Percentiles rank a stretch among this genome's conserved stretches.
These are phyloP conservation scores for Diploptera punctata DNA, from an alignment of 2,888 invertebrate genomes.

Conservation along the genomic window DNA sequence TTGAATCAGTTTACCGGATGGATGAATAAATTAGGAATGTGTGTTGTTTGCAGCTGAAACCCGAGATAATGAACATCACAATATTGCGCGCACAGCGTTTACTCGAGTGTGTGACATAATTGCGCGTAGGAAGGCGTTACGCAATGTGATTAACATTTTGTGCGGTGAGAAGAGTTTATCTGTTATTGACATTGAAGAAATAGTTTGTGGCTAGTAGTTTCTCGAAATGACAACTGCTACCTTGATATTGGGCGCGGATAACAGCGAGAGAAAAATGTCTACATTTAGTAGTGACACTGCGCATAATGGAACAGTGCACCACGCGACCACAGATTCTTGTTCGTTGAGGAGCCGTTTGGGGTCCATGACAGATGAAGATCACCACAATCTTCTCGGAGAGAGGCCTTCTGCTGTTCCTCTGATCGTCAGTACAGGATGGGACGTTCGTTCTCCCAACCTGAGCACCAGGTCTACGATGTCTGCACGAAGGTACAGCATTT, in stretches of 20 bases:
- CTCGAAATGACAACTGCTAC: neutral
- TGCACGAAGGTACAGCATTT: constrained; percentile 21
- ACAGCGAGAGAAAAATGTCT: neutral
- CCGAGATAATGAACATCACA: too few species aligned
- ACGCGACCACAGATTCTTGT: neutral
- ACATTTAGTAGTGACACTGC: neutral
- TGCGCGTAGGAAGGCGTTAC: too few species aligned
- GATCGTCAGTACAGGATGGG: neutral
- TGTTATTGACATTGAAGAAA: too few species aligned
- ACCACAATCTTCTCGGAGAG: neutral
- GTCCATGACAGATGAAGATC: constrained; percentile 12
- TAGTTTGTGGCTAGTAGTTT: too few species aligned
- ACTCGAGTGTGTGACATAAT: too few species aligned
- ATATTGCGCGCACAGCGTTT: too few species aligned
- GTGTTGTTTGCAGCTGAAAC: too few species aligned
- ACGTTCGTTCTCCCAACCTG: neutral
- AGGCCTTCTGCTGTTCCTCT: neutral
- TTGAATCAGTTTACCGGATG: too few species aligned
- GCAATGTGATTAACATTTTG: too few species aligned
- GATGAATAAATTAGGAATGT: too few species aligned
- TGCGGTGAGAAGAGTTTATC: too few species aligned
- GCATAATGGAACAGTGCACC: neutral
- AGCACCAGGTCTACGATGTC: constrained; percentile 2
- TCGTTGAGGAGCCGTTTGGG: constrained; percentile 15
- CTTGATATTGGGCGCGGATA: neutral